These are phyloP conservation scores for Oreochromis grahami DNA, from an alignment of 2,797 vertebrate species.

Conservation along the genomic window DNA sequence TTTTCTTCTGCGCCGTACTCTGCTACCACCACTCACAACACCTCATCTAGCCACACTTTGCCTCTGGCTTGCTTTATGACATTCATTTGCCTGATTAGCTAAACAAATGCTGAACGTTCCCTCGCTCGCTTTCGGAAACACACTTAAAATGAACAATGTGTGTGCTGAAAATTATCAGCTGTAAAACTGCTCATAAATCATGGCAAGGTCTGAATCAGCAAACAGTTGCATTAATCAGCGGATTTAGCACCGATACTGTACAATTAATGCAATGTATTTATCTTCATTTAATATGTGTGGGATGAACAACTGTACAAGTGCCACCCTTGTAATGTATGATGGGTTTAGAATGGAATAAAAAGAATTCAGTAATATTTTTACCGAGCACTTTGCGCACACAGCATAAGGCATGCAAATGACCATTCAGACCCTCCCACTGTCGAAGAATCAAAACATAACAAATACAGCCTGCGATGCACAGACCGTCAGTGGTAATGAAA, in stretches of 20 bases:
- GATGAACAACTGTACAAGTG: conserved; percentile 20
- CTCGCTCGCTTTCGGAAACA: conserved; percentile 29
- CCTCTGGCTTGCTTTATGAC: conserved; percentile 50
- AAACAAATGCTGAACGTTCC: conserved; percentile 57
- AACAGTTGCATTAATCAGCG: conserved; percentile 63
- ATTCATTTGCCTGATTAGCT: conserved; percentile 74
- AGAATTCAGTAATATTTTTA: conserved; percentile 22
- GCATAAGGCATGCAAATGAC: conserved; percentile 49
- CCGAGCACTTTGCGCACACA: conserved; percentile 6
- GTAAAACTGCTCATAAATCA: conserved; percentile 71
- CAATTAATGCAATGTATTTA: conserved; percentile 68
- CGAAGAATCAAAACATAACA: conserved; percentile 15
- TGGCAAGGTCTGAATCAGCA: conserved; percentile 50
- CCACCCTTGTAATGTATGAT: conserved; percentile 10
- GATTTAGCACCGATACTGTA: conserved; percentile 54
- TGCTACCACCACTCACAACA: neutral
- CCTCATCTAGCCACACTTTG: neutral
- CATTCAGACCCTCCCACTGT: conserved; percentile 34
- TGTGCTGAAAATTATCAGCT: conserved; percentile 54
- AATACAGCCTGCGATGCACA: conserved; percentile 62
- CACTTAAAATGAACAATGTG: conserved; percentile 41
- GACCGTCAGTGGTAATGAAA: conserved; percentile 62
- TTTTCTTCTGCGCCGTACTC: neutral
- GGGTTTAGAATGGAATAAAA: conserved; percentile 7
- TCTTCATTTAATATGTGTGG: conserved; percentile 53